Evolutionary conservation across 2,113 vertebrate species (phyloP).

Genomic region (Syngnathoides biaculeatus): DNA sequence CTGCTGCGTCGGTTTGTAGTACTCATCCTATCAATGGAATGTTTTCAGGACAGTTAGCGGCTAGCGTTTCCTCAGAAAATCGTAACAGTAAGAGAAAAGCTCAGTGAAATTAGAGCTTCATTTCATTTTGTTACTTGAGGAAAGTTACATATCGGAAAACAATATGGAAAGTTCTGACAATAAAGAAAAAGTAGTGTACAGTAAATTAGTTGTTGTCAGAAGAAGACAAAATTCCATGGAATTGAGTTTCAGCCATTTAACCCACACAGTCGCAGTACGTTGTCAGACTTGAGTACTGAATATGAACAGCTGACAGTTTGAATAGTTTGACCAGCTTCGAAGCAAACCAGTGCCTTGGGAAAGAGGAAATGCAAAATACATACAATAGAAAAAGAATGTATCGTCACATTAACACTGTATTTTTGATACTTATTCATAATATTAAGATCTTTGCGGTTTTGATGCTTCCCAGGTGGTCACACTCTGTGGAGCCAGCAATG

Average conservation of each 20-base stretch:
- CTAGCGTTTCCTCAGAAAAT: neutral
- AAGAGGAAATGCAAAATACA: neutral
- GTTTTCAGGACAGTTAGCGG: constrained; percentile 5
- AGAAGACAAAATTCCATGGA: too few species aligned
- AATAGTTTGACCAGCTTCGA: too few species aligned
- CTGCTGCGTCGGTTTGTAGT: neutral
- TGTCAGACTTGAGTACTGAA: too few species aligned
- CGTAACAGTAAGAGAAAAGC: neutral
- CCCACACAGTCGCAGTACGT: too few species aligned
- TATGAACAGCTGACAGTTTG: too few species aligned
- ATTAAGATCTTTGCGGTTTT: neutral
- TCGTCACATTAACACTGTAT: neutral
- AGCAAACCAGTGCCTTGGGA: neutral
- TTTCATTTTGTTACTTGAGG: too few species aligned
- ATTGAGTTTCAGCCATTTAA: too few species aligned
- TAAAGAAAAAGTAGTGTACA: too few species aligned
- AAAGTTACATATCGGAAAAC: too few species aligned
- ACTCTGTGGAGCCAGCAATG: constrained; percentile 1
- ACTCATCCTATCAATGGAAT: constrained; percentile 1
- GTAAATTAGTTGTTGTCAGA: too few species aligned
- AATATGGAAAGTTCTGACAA: too few species aligned
- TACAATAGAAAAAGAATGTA: neutral
- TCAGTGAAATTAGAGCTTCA: too few species aligned
- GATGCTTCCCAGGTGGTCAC: constrained; percentile 4
- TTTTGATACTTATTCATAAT: neutral